Evolutionary conservation across 2,888 invertebrate species (phyloP).

Genomic region (Campoplex nolae): DNA sequence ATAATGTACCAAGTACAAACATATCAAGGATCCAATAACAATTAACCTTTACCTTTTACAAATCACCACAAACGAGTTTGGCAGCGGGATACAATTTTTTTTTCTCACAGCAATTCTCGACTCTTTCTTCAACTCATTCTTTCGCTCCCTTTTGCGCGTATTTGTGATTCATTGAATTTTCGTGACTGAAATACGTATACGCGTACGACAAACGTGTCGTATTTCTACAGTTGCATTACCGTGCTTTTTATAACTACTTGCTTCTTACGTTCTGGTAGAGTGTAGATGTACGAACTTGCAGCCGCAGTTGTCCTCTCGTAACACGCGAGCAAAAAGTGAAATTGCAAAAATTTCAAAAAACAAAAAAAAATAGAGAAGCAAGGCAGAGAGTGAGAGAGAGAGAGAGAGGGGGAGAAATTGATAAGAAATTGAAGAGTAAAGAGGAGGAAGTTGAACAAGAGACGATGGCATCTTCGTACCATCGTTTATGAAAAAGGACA

Average conservation of each 20-base stretch:
- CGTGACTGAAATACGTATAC: constrained; percentile 70
- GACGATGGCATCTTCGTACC: constrained; percentile 42
- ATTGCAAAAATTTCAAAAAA: background rate
- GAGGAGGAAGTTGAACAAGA: constrained; percentile 16
- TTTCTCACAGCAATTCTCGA: background rate
- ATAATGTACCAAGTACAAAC: constrained; percentile 39
- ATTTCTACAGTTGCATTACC: constrained; percentile 18
- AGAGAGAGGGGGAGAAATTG: background rate
- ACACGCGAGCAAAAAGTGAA: constrained; percentile 7
- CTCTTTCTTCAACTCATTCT: background rate
- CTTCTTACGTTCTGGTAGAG: background rate
- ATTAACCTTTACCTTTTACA: constrained; percentile 67
- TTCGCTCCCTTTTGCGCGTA: constrained; percentile 19
- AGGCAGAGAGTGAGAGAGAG: background rate
- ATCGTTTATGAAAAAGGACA: constrained; percentile 32
- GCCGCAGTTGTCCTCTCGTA: constrained; percentile 13
- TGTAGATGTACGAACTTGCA: background rate
- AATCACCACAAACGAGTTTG: constrained; percentile 61
- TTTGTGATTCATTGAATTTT: constrained; percentile 69
- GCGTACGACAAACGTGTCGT: constrained; percentile 52
- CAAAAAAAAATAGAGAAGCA: background rate
- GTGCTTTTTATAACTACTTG: constrained; percentile 19
- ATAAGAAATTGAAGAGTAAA: constrained; percentile 20
- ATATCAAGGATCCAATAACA: constrained; percentile 63
- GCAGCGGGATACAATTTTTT: constrained; percentile 30